phyloP scores from a whole-genome alignment of 1,140 invertebrate genomes.

The Saccostrea echinata region DNA sequence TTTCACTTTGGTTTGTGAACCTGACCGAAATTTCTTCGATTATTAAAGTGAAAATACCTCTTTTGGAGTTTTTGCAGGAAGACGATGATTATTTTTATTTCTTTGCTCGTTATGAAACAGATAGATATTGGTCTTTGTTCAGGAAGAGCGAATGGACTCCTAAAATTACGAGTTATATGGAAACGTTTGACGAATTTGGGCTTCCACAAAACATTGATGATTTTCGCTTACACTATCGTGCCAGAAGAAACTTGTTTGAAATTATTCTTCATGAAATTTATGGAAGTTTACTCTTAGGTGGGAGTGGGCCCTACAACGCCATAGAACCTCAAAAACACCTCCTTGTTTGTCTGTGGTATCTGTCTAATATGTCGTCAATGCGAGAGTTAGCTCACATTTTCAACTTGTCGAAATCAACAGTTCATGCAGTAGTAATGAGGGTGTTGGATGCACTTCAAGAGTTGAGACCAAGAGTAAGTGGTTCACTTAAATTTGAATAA shows the following conservation, averaged over 20 bases:
- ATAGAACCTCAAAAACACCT: conserved; percentile 50
- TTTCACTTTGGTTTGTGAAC: conserved; percentile 36
- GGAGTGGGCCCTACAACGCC: conserved; percentile 37
- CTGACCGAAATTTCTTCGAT: neutral
- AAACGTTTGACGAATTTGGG: neutral
- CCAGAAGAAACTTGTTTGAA: conserved; percentile 42
- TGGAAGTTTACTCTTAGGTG: neutral
- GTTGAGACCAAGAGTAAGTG: conserved; percentile 27
- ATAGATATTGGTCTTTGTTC: conserved; percentile 1
- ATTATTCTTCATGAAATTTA: too few relatives aligned
- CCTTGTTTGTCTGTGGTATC: conserved; percentile 44
- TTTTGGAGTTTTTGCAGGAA: conserved; percentile 29
- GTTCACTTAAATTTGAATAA: too few relatives aligned
- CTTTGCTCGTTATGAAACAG: neutral
- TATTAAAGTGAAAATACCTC: neutral
- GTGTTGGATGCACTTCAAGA: conserved; percentile 10
- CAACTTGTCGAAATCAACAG: conserved; percentile 50
- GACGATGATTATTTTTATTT: neutral
- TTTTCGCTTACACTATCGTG: conserved; percentile 47
- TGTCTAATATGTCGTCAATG: conserved; percentile 47
- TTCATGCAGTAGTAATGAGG: conserved; percentile 40
- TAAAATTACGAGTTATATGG: conserved; percentile 43
- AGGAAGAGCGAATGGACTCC: conserved; percentile 20
- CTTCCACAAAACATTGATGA: conserved; percentile 46
- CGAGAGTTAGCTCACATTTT: conserved; percentile 45